Evolutionary conservation across 2,888 invertebrate genomes (phyloP).

Genomic region (Chrysotoxum bicinctum): DNA sequence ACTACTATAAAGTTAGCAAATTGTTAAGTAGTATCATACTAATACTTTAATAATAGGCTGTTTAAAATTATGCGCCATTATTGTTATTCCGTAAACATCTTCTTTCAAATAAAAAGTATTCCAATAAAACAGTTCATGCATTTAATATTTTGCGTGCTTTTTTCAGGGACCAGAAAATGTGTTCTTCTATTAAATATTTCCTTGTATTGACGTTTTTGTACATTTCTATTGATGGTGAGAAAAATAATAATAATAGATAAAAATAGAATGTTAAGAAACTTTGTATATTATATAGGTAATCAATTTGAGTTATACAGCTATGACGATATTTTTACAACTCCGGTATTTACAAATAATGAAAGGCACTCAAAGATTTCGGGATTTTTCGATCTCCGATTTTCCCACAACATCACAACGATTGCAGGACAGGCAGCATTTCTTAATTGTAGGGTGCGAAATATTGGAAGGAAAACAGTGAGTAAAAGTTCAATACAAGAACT

Average conservation of each 20-base stretch:
- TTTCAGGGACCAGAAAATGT: slow-evolving; percentile 50
- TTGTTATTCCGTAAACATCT: too few relatives aligned
- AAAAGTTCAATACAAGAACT: background rate
- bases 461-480: slow-evolving; percentile 92
- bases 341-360: slow-evolving; percentile 53
- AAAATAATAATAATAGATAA: background rate
- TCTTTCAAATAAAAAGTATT: too few relatives aligned
- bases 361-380: slow-evolving; percentile 62
- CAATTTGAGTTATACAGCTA: slow-evolving; percentile 64
- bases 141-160: background rate
- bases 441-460: slow-evolving; percentile 90
- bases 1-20: too few relatives aligned
- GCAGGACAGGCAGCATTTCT: slow-evolving; percentile 92
- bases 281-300: slow-evolving; percentile 43
- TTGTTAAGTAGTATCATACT: too few relatives aligned
- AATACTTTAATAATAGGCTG: too few relatives aligned
- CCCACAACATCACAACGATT: slow-evolving; percentile 89
- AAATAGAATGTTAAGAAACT: background rate
- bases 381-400: slow-evolving; percentile 73
- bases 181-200: slow-evolving; percentile 43
- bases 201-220: slow-evolving; percentile 50
- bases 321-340: slow-evolving; percentile 63
- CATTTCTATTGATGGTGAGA: slow-evolving; percentile 62
- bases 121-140: too few relatives aligned
- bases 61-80: too few relatives aligned